Evolutionary conservation across 2,888 invertebrate species (phyloP).

Genomic region (Lathronympha strigana): DNA sequence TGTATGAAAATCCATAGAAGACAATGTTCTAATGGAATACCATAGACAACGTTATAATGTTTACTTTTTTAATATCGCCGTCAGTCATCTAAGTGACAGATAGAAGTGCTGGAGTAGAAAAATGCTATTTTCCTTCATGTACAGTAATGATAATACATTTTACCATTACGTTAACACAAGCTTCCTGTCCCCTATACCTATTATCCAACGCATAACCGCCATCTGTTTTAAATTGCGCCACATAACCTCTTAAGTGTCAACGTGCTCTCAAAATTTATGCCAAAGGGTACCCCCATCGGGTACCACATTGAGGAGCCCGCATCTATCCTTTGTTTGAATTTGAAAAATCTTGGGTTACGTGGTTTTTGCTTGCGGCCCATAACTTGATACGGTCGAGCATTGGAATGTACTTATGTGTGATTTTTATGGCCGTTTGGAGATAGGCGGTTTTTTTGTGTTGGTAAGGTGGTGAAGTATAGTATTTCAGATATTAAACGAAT

Average conservation of each 20-base stretch:
- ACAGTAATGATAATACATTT: neutral
- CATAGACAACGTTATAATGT: no score
- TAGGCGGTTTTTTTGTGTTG: neutral
- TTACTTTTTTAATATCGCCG: no score
- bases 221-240: slow-evolving; percentile 25
- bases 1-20: no score
- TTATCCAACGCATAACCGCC: slow-evolving; percentile 13
- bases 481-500: no score
- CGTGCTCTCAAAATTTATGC: slow-evolving; percentile 21
- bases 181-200: neutral
- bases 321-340: slow-evolving; percentile 21
- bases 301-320: slow-evolving; percentile 20
- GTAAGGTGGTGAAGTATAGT: neutral
- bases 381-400: slow-evolving; percentile 14
- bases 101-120: no score
- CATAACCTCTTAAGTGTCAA: slow-evolving; percentile 29
- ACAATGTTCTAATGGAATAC: no score
- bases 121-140: neutral
- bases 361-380: slow-evolving; percentile 16
- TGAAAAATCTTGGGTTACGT: slow-evolving; percentile 21
- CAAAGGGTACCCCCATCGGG: slow-evolving; percentile 25
- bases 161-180: neutral
- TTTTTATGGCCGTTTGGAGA: neutral
- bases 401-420: slow-evolving; percentile 10
- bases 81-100: no score